A percentile compares a stretch with the other conserved stretches of the same genome.
These are phyloP conservation scores for Mormyrus proboscirostris DNA, from an alignment of 2,797 vertebrate species.

Conservation along the genomic window DNA sequence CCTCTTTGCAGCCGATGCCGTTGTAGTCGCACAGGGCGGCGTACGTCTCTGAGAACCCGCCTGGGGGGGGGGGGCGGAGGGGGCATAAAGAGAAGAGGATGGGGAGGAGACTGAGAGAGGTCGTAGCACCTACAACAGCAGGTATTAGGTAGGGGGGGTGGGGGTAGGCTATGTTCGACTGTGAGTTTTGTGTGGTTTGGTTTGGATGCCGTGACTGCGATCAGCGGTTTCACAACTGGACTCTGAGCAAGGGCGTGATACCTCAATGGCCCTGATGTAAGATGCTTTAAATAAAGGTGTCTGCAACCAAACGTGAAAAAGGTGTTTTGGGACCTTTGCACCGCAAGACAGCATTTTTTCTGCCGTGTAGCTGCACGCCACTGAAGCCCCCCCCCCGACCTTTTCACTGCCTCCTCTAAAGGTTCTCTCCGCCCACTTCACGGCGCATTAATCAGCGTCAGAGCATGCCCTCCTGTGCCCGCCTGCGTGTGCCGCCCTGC, in stretches of 20 bases:
- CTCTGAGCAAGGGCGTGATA: background rate
- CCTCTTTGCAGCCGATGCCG: slow-evolving; percentile 81
- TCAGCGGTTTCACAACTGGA: background rate
- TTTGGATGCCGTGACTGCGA: background rate
- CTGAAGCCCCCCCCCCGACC: background rate
- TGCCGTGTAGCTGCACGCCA: background rate
- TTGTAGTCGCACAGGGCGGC: slow-evolving; percentile 88
- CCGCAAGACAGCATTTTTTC: background rate
- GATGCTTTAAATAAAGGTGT: background rate
- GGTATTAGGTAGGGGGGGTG: background rate
- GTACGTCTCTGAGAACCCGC: slow-evolving; percentile 87
- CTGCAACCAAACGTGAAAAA: background rate
- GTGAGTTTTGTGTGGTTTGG: background rate
- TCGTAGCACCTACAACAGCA: too few species aligned
- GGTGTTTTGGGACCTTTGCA: background rate
- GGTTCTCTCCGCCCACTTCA: background rate
- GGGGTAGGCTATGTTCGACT: background rate
- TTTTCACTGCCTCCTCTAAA: background rate
- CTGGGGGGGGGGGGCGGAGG: slow-evolving; percentile 43
- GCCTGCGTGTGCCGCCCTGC: background rate
- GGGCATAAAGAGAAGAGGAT: slow-evolving; percentile 17
- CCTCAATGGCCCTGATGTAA: background rate
- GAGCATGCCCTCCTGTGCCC: background rate
- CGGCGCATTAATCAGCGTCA: background rate
- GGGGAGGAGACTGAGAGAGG: background rate